phyloP scores from a whole-genome alignment of 2,888 invertebrate species.

The Steinernema scapterisci region DNA sequence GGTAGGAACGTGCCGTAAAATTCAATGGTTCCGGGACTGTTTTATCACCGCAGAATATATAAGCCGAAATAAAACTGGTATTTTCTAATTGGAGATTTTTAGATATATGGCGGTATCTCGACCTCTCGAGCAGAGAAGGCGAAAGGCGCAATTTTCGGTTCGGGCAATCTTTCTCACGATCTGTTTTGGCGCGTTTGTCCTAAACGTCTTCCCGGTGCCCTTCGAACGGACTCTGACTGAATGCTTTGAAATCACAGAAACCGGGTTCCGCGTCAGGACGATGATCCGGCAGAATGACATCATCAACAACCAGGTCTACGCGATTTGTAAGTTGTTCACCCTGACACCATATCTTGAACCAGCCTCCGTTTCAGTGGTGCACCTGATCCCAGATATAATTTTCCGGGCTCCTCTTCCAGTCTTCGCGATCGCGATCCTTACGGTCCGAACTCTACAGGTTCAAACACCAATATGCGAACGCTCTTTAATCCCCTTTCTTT shows the following conservation, averaged over 20 bases:
- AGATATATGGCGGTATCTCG: conserved; percentile 63
- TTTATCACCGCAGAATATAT: too few species aligned
- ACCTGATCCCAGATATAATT: conserved; percentile 63
- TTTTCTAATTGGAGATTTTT: too few species aligned
- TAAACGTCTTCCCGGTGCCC: conserved; percentile 61
- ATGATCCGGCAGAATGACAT: conserved; percentile 60
- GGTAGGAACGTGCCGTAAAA: conserved; percentile 18
- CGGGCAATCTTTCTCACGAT: conserved; percentile 59
- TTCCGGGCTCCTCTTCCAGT: conserved; percentile 66
- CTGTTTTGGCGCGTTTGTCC: conserved; percentile 52
- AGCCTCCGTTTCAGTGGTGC: conserved; percentile 58
- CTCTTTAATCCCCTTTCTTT: too few species aligned
- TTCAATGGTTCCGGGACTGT: too few species aligned
- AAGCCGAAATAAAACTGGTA: too few species aligned
- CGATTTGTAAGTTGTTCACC: conserved; percentile 44
- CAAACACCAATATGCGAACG: too few species aligned
- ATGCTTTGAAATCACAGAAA: conserved; percentile 53
- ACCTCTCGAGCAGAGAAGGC: conserved; percentile 63
- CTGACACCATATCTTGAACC: neutral
- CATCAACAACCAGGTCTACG: conserved; percentile 46
- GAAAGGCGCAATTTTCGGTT: conserved; percentile 60
- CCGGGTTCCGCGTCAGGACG: conserved; percentile 44
- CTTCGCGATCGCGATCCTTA: conserved; percentile 60
- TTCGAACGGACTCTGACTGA: conserved; percentile 60
- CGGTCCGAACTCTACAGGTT: conserved; percentile 56